These are phyloP conservation scores for Scytalopus superciliaris DNA, from an alignment of 2,113 vertebrate genomes.

Conservation along the genomic window DNA sequence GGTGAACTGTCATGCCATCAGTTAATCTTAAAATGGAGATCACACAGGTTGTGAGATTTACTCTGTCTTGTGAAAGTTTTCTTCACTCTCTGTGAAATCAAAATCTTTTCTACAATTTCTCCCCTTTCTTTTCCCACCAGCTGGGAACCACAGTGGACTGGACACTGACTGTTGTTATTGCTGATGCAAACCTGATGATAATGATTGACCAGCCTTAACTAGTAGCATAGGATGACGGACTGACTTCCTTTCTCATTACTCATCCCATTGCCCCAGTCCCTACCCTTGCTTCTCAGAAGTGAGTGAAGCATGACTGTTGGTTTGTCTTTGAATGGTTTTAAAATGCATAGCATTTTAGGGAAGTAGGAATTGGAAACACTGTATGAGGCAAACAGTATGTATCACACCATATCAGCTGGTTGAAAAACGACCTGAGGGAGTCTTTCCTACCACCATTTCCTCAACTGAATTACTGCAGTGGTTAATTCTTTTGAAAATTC, in stretches of 20 bases:
- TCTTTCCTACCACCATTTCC: neutral
- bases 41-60: neutral
- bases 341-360: neutral
- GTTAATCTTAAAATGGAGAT: neutral
- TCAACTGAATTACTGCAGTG: slow-evolving; percentile 45
- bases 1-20: neutral
- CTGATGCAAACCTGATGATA: neutral
- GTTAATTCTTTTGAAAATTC: slow-evolving; percentile 53
- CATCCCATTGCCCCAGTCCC: neutral
- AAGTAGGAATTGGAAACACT: slow-evolving; percentile 3
- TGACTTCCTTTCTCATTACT: slow-evolving; percentile 20
- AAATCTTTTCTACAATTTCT: neutral
- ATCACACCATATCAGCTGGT: slow-evolving; percentile 17
- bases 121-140: neutral
- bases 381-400: neutral
- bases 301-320: neutral
- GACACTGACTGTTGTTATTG: neutral
- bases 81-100: neutral
- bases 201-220: neutral
- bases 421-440: slow-evolving; percentile 42
- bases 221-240: neutral
- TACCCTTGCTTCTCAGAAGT: neutral
- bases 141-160: neutral
- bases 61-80: neutral
- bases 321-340: slow-evolving; percentile 36